Percentiles rank a stretch among this genome's conserved stretches.
Evolutionary conservation across 2,797 vertebrate species (phyloP).

Genomic region (Anguilla marmorata): DNA sequence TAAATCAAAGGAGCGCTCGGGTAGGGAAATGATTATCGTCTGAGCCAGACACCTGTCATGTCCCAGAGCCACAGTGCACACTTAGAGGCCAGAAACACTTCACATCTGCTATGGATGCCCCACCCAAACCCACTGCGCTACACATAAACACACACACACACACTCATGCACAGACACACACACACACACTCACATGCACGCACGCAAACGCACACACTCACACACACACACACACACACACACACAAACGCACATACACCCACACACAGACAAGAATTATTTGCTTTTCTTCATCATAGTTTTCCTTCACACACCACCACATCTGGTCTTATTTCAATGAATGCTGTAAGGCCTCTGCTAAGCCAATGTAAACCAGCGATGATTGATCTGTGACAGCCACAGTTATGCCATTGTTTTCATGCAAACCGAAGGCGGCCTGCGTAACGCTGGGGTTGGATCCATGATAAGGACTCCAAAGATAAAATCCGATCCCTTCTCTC

Average conservation of each 20-base stretch:
- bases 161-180: neutral
- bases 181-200: neutral
- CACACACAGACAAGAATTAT: neutral
- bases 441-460: neutral
- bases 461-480: neutral
- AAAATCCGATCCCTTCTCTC: neutral
- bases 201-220: neutral
- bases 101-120: neutral
- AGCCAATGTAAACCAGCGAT: neutral
- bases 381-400: neutral
- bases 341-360: neutral
- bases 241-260: neutral
- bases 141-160: neutral
- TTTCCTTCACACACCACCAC: neutral
- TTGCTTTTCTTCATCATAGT: neutral
- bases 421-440: neutral
- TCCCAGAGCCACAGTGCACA: neutral
- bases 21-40: constrained; percentile 14
- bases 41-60: constrained; percentile 22
- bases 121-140: neutral
- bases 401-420: neutral
- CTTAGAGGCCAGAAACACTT: neutral
- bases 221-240: neutral
- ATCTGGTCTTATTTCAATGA: neutral
- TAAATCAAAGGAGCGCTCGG: constrained; percentile 19